These are phyloP conservation scores for Amaurobius ferox DNA, from an alignment of 2,888 invertebrate genomes.

Conservation along the genomic window DNA sequence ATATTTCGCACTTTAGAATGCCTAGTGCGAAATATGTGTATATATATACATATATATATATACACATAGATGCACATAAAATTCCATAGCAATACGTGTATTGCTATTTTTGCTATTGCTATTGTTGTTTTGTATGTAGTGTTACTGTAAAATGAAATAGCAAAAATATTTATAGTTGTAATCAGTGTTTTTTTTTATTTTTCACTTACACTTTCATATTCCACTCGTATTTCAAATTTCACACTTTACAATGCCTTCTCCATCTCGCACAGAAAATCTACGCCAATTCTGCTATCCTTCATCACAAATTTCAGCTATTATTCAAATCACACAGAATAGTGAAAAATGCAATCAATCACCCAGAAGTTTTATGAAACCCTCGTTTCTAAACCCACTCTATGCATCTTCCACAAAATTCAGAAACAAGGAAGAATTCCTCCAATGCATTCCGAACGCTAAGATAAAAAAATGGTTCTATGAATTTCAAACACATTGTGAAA, in stretches of 20 bases:
- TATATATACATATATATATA: no score
- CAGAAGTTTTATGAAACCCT: conserved; percentile 9
- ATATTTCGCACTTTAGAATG: no score
- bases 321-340: neutral
- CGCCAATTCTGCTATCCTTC: neutral
- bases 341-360: neutral
- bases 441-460: neutral
- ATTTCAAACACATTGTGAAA: neutral
- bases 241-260: neutral
- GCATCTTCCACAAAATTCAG: conserved; percentile 16
- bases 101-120: no score
- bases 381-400: conserved; percentile 14
- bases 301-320: neutral
- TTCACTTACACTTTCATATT: no score
- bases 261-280: neutral
- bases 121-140: no score
- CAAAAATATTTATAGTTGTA: no score
- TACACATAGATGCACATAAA: no score
- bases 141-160: no score
- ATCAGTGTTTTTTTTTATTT: no score
- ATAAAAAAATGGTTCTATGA: neutral
- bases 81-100: no score
- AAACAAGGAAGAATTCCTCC: neutral
- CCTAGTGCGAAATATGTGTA: no score
- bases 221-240: no score